Evolutionary conservation across 2,113 vertebrate genomes (phyloP), one percentile per base, ranked within the genome.

Genomic region (Brachyhypopomus gauderio): DNA sequence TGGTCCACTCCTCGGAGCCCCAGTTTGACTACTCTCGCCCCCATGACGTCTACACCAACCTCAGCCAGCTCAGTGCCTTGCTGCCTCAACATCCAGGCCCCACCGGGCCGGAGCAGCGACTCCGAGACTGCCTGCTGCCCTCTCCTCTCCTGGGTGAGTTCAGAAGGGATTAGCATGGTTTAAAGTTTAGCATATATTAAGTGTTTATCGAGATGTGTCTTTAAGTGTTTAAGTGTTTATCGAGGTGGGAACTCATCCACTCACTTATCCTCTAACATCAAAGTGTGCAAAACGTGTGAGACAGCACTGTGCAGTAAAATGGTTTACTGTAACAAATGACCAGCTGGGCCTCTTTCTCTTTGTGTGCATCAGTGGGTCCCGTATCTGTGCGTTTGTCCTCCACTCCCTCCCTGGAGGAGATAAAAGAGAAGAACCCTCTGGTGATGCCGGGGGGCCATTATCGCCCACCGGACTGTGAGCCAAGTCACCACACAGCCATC

Each of bases 1-100:
- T 98, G 81, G 94, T 94, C 9, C 95, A 95, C 83, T 90, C 94
- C 23, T 80, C 91, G 9, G 94, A 94, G 48, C 95, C 95, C 0
- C 90, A 91, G 48, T 95, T 97, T 66, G 97, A 98, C 82, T 98
- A 98, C 82, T 95, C 96, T 22, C 95, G 94, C 2, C 95, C 95
- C 3, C 96, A 94, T 11, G 97, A 98, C 12, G 95, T 98, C 60
- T 98, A 98, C 90, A 94, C 93, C 81, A 98, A 98, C 92, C 94
- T 98, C 85, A 97, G 95, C 89, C 95, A 93, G 2, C 85, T 95
- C 27, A 86, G 75, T 70, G 88, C 75, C 0, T 90, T 91, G 0
- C 91, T 93, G 45, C 92, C 88, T 5, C 90, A 86, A 7, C 89
- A 92, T 71, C 89, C 87, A 0, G 91, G 90, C 78, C 81, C 90